Evolutionary conservation across 1,140 invertebrate species (phyloP), one percentile per base, ranked within the genome.

Genomic region (Zaprionus capensis): DNA sequence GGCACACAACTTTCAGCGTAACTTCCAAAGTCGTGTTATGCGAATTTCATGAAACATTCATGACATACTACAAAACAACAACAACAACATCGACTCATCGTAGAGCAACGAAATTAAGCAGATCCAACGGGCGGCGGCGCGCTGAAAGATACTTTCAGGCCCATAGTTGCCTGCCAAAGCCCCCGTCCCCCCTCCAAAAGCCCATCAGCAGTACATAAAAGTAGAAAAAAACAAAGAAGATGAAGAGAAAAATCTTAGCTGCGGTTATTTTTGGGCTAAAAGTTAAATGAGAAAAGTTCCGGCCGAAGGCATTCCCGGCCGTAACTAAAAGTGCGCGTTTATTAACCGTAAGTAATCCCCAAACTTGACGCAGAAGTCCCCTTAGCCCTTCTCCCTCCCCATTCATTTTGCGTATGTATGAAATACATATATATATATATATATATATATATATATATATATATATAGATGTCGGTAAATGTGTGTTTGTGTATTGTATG

Each of bases 231-330:
- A 15, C 24, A 26, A 14, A 12, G 4, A 57, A 14, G 36, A 20
- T 31, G 28, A 12, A 63, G 34, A 44, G 58, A 26, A 51, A 69
- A 69, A 56, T 57, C 63, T 69, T 68, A 31, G 62, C 49, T 55
- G 63, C 57, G 46, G 76, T 76, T 72, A 64, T 69, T 63, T 53
- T 58, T 46, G 57, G 63, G 58, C 64, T 44, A 83, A 87, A 87
- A 87, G 81, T 84, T 87, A 83, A 87, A 88, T 87, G 78, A 87
- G 68, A 87, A 87, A 87, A 87, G 71, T 87, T 87, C 51, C 26
- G 26, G n/a, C 57, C 34, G 17, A 22, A n/a, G 44, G 24, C 62
- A 72, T 64, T 68, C 57, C 55, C 51, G 51, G 66, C 62, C 69
- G 56, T 76, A 81, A 81, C 84, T 81, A 71, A 81, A 78, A 87